These are phyloP conservation scores for Leptobrachium ailaonicum DNA, from an alignment of 2,113 vertebrate species.

Conservation along the genomic window DNA sequence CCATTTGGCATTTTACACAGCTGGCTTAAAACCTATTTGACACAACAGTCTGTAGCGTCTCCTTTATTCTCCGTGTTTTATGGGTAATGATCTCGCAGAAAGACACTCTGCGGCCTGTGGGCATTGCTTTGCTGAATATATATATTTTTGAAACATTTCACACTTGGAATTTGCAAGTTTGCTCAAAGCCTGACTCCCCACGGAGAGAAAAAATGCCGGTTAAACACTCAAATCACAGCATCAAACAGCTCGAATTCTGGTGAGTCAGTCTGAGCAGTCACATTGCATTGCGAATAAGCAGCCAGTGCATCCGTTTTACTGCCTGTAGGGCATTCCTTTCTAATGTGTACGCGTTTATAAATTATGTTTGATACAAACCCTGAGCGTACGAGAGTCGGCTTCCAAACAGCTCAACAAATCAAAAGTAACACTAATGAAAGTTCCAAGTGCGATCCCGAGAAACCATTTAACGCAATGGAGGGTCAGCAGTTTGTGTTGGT, in stretches of 20 bases:
- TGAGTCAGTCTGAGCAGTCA: slow-evolving; percentile 46
- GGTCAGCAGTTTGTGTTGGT: slow-evolving; percentile 49
- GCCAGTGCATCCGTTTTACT: slow-evolving; percentile 41
- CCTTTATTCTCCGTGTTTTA: slow-evolving; percentile 36
- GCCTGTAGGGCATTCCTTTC: slow-evolving; percentile 46
- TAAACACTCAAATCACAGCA: slow-evolving; percentile 22
- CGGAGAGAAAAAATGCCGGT: slow-evolving; percentile 44
- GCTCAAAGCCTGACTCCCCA: slow-evolving; percentile 47
- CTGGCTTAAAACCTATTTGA: slow-evolving; percentile 35
- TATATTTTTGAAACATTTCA: slow-evolving; percentile 50
- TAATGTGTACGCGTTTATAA: slow-evolving; percentile 38
- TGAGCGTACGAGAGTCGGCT: slow-evolving; percentile 20
- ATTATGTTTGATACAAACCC: slow-evolving; percentile 42
- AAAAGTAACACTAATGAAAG: slow-evolving; percentile 13
- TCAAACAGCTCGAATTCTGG: slow-evolving; percentile 27
- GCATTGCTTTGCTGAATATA: slow-evolving; percentile 51
- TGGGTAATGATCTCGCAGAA: slow-evolving; percentile 41
- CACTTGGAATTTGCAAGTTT: slow-evolving; percentile 51
- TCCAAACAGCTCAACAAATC: slow-evolving; percentile 43
- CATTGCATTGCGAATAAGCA: slow-evolving; percentile 25
- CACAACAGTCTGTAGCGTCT: slow-evolving; percentile 18
- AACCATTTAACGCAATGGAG: slow-evolving; percentile 42
- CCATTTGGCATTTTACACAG: neutral
- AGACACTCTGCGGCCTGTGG: slow-evolving; percentile 43
- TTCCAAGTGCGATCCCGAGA: slow-evolving; percentile 20